Evolutionary conservation across 92 coral and sea anemone genomes (phyloP).

Genomic region (Ricordea florida): DNA sequence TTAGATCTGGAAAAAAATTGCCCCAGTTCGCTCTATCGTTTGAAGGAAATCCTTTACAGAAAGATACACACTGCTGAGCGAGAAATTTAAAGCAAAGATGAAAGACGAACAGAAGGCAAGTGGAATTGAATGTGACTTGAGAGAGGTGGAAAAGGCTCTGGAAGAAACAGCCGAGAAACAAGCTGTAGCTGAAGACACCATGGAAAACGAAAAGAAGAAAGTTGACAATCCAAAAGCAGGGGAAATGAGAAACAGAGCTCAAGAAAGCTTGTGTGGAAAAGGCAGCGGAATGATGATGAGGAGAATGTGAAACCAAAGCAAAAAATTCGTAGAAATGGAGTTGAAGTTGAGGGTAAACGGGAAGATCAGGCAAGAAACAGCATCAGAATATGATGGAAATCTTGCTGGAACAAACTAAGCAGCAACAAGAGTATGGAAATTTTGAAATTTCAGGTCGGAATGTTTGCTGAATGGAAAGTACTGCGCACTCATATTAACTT

Average conservation of each 20-base stretch:
- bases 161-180: background rate
- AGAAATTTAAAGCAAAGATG: slow-evolving; percentile 11
- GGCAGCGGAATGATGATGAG: slow-evolving; percentile 9
- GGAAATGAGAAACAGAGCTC: background rate
- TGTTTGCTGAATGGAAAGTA: too few species aligned
- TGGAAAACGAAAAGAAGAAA: background rate
- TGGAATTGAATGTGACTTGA: slow-evolving; percentile 9
- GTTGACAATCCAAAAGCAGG: background rate
- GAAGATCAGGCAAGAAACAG: too few species aligned
- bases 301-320: background rate
- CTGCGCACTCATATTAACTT: too few species aligned
- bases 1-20: slow-evolving; percentile 28
- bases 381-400: too few species aligned
- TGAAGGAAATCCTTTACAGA: too few species aligned
- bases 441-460: too few species aligned
- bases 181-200: background rate
- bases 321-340: too few species aligned
- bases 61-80: background rate
- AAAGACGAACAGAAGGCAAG: slow-evolving; percentile 11
- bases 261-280: background rate
- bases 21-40: background rate
- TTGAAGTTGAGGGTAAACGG: too few species aligned
- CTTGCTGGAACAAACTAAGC: too few species aligned
- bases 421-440: too few species aligned
- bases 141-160: slow-evolving; percentile 13